phyloP scores from a whole-genome alignment of 2,888 invertebrate species.

The Caenorhabditis drosophilae region DNA sequence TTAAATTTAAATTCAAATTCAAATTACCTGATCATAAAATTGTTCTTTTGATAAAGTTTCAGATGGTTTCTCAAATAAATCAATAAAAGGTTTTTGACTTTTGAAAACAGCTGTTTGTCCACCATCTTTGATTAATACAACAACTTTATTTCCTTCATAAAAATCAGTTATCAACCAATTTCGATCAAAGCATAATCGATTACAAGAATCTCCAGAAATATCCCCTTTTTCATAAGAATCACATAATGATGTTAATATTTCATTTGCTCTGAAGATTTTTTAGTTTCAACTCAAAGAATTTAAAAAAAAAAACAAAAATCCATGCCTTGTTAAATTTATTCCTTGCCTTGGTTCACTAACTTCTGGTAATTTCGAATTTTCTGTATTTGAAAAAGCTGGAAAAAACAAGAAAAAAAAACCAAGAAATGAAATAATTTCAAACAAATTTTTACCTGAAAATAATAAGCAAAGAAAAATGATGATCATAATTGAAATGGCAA shows the following conservation, averaged over 20 bases:
- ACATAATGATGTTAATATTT: constrained; percentile 57
- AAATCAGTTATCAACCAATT: constrained; percentile 64
- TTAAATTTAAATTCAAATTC: too few species aligned
- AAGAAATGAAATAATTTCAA: neutral
- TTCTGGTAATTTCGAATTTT: constrained; percentile 12
- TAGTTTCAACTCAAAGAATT: neutral
- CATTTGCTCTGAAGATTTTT: constrained; percentile 50
- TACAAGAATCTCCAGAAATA: constrained; percentile 64
- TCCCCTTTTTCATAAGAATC: constrained; percentile 48
- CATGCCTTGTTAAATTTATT: constrained; percentile 31
- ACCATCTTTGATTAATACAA: constrained; percentile 55
- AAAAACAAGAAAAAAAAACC: neutral
- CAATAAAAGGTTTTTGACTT: constrained; percentile 46
- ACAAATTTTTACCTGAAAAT: constrained; percentile 19
- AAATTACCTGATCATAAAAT: constrained; percentile 60
- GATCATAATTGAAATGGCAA: constrained; percentile 30
- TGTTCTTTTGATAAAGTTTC: constrained; percentile 43
- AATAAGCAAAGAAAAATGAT: constrained; percentile 36
- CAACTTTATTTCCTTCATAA: constrained; percentile 60
- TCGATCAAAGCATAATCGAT: constrained; percentile 55
- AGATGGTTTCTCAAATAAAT: constrained; percentile 53
- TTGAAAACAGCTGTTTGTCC: constrained; percentile 66
- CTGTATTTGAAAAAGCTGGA: constrained; percentile 22
- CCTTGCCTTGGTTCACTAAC: constrained; percentile 23
- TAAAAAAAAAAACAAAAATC: neutral